Base-by-base conservation (phyloP, 1,140 invertebrate species). In the Trachelipus rathkii region DNA sequence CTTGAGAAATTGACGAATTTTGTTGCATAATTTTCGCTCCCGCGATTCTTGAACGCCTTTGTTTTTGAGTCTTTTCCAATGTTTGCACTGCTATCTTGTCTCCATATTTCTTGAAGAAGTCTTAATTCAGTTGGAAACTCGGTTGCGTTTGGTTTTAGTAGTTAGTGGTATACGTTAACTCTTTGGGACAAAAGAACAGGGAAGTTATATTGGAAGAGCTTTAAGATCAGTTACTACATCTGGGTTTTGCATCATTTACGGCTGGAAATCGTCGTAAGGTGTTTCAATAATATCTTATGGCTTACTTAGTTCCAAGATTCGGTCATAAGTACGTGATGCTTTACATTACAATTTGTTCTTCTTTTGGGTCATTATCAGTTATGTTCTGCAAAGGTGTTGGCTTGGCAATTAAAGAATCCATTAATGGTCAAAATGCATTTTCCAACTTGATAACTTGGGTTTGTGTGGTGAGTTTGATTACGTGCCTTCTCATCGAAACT, bases 311-410 rank as follows among this genome's bases (percentile, higher is more conserved):
- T 19, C 79, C 79, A 43, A 75, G 75, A 50, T 81, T 78, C 44
- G 79, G 79, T n/a, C 72, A 78, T 33, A 73, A 73, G 50, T 78
- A 81, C 23, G 72, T 81, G 19, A 45, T 81, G n/a, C 60, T 81
- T 10, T 81, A 81, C 68, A 78, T 81, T 44, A 77, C 77, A 10
- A 81, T 81, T 24, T 78, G 77, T 23, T 78, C 77, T 43, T 78
- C 74, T 66, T 81, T 78, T 46, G 79, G 79, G 4, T 81, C 79
- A 0, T 74, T 81, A 11, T 78, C 79, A 3, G 77, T 81, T 10
- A 81, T 81, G 79, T 81, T 81, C 75, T 81, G 79, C 23, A 81
- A 81, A 44, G 79, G 79, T 10, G 74, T 81, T 4, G 79, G 79
- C 8, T 44, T 81, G 45, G 79, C 79, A 13, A 72, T 81, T 8